A percentile compares a stretch with the other conserved stretches of the same genome.
These are phyloP conservation scores for Hyperoodon ampullatus DNA, from an alignment of 2,113 vertebrate genomes.

Conservation along the genomic window DNA sequence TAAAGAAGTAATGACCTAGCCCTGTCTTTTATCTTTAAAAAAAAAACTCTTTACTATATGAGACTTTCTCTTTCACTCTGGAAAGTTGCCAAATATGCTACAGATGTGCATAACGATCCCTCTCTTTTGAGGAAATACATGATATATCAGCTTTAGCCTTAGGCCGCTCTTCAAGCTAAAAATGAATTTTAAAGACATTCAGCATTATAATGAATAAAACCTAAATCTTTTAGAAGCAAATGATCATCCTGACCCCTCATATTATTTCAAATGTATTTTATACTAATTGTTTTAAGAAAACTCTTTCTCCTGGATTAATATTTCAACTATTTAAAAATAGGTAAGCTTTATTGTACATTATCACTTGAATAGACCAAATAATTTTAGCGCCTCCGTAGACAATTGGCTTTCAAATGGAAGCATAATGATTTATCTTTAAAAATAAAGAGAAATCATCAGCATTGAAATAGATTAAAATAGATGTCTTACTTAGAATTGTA, in stretches of 20 bases:
- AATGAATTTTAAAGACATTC: conserved; percentile 67
- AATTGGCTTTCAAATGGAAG: conserved; percentile 78
- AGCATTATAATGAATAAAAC: conserved; percentile 51
- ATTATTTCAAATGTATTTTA: conserved; percentile 69
- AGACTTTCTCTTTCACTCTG: not conserved
- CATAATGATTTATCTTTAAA: conserved; percentile 77
- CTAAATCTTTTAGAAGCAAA: conserved; percentile 70
- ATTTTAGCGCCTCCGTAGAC: conserved; percentile 78
- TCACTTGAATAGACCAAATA: conserved; percentile 84
- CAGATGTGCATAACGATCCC: conserved; percentile 47
- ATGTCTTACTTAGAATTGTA: conserved; percentile 70
- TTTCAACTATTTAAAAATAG: conserved; percentile 81
- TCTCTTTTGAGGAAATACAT: not conserved
- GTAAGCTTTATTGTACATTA: conserved; percentile 81
- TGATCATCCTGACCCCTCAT: conserved; percentile 64
- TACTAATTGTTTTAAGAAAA: conserved; percentile 79
- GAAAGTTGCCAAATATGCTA: conserved; percentile 31
- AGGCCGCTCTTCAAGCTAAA: conserved; percentile 14
- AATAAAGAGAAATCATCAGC: conserved; percentile 64
- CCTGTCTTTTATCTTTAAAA: conserved; percentile 28
- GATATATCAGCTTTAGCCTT: conserved; percentile 40
- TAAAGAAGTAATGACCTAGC: conserved; percentile 13
- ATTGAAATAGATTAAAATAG: conserved; percentile 79
- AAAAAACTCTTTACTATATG: not conserved
- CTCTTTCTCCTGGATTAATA: conserved; percentile 74